Percentiles rank a stretch among this genome's conserved stretches.
phyloP scores from a whole-genome alignment of 2,113 vertebrate species.

The Scolopax mira region DNA sequence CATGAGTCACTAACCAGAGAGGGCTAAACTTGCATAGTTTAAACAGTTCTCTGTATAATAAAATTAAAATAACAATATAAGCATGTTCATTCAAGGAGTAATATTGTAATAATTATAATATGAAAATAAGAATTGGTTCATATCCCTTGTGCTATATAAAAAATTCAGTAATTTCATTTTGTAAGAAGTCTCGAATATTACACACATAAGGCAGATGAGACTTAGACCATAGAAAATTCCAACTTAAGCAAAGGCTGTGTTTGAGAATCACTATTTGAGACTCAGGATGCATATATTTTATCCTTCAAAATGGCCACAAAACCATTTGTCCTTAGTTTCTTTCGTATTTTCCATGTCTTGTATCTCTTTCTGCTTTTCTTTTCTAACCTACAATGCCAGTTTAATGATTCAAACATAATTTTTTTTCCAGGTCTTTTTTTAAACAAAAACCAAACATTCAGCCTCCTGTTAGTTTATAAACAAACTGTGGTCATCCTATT shows the following conservation, averaged over 20 bases:
- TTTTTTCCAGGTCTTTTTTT: background rate
- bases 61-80: background rate
- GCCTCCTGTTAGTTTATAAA: background rate
- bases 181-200: background rate
- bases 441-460: background rate
- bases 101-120: background rate
- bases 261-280: background rate
- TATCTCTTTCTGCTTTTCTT: background rate
- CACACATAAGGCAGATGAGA: background rate
- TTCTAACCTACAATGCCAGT: background rate
- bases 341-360: background rate
- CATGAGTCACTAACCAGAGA: slow-evolving; percentile 22
- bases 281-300: background rate
- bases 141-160: background rate
- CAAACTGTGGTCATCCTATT: background rate
- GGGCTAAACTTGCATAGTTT: background rate
- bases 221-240: background rate
- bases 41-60: background rate
- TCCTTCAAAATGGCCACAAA: background rate
- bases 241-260: background rate
- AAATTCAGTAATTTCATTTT: background rate
- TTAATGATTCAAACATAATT: background rate
- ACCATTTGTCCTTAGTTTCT: background rate
- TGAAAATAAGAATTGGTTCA: background rate
- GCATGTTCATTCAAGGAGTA: background rate